phyloP scores from a whole-genome alignment of 2,113 vertebrate species.

The Bolborhynchus lineola region DNA sequence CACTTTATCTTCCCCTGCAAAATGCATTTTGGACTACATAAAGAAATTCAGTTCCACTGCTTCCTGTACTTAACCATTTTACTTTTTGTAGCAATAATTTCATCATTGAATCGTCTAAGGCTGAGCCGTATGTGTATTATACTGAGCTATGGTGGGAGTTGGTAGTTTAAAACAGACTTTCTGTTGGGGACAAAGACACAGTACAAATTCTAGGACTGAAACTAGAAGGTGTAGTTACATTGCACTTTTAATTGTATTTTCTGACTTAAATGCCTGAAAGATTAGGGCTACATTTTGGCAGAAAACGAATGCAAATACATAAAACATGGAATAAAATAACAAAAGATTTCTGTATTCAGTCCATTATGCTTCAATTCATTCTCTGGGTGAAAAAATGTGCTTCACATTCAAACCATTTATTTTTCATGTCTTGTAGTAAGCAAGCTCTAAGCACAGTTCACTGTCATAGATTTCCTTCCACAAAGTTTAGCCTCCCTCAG shows the following conservation, averaged over 20 bases:
- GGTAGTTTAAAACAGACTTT: neutral
- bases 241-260: neutral
- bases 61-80: neutral
- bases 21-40: neutral
- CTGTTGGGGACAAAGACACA: neutral
- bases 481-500: neutral
- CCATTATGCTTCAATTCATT: conserved; percentile 2
- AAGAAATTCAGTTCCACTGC: neutral
- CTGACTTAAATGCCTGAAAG: neutral
- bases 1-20: neutral
- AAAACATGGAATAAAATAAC: neutral
- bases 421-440: conserved; percentile 42
- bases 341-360: neutral
- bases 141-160: neutral
- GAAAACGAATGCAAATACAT: neutral
- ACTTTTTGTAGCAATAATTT: neutral
- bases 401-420: conserved; percentile 28
- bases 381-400: neutral
- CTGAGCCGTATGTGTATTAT: neutral
- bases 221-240: neutral
- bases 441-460: conserved; percentile 21
- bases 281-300: neutral
- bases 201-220: neutral
- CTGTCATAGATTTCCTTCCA: conserved; percentile 52
- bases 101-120: neutral